These are phyloP conservation scores for Gymnocheta viridis DNA, from an alignment of 2,888 invertebrate species.

Conservation along the genomic window DNA sequence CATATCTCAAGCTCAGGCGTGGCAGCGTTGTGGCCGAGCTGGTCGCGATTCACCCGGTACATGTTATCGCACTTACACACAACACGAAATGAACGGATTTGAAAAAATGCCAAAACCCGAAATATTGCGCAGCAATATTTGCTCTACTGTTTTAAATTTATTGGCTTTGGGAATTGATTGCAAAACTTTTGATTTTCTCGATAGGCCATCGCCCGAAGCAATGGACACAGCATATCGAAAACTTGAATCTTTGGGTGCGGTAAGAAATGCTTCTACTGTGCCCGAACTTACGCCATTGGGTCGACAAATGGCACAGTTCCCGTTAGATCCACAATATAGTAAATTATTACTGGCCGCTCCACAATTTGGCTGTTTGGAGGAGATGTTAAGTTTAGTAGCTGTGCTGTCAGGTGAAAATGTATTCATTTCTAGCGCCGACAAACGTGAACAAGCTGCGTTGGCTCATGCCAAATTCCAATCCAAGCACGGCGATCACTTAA, in stretches of 20 bases:
- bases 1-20: slow-evolving; percentile 95
- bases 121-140: slow-evolving; percentile 88
- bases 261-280: slow-evolving; percentile 83
- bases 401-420: slow-evolving; percentile 94
- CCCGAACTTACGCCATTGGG: slow-evolving; percentile 90
- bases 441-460: slow-evolving; percentile 89
- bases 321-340: slow-evolving; percentile 94
- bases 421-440: slow-evolving; percentile 86
- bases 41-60: slow-evolving; percentile 92
- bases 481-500: slow-evolving; percentile 95
- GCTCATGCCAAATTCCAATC: slow-evolving; percentile 91
- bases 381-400: slow-evolving; percentile 92
- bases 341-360: slow-evolving; percentile 91
- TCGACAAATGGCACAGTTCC: slow-evolving; percentile 93
- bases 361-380: slow-evolving; percentile 89
- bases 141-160: slow-evolving; percentile 86
- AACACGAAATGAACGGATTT: slow-evolving; percentile 88
- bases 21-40: slow-evolving; percentile 96
- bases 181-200: slow-evolving; percentile 93
- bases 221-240: slow-evolving; percentile 86
- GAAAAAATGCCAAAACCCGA: slow-evolving; percentile 91
- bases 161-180: slow-evolving; percentile 92
- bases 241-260: slow-evolving; percentile 87
- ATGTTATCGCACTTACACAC: slow-evolving; percentile 94
- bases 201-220: slow-evolving; percentile 90